Conservation (phyloP, 2,113 vertebrate genomes). For the Saimiri boliviensis region DNA sequence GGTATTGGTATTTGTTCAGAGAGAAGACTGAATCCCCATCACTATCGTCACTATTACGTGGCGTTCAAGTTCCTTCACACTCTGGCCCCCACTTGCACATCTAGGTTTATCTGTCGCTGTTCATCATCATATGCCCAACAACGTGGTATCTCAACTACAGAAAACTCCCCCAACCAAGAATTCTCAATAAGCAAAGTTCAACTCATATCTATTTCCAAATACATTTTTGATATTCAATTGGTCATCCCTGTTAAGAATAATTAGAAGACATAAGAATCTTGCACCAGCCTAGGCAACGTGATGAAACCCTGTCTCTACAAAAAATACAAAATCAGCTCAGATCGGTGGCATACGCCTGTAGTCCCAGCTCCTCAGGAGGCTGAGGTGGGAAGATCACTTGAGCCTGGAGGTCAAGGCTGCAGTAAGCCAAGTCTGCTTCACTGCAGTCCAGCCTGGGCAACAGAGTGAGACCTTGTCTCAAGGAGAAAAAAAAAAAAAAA, state of each 20-base stretch:
- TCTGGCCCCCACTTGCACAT: background rate
- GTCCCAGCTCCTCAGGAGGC: background rate
- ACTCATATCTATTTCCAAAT: background rate
- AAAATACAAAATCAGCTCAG: background rate
- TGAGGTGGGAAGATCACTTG: background rate
- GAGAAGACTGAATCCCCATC: background rate
- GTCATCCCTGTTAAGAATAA: background rate
- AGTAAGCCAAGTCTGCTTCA: background rate
- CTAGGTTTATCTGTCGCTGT: background rate
- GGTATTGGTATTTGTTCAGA: background rate
- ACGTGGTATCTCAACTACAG: background rate
- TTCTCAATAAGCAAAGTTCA: slow-evolving; percentile 16
- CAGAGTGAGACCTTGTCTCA: background rate
- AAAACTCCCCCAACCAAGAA: background rate
- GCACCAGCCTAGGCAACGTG: background rate
- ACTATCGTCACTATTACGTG: background rate
- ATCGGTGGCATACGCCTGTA: background rate
- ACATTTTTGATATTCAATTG: background rate
- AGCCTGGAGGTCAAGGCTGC: background rate
- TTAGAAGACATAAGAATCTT: background rate
- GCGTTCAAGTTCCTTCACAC: background rate
- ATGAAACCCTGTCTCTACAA: background rate
- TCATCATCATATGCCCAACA: background rate
- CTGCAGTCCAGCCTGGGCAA: background rate
- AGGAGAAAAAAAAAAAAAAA: no score